Percentiles rank a stretch among this genome's conserved stretches.
These are phyloP conservation scores for Erpornis zantholeuca DNA, from an alignment of 2,113 vertebrate species.

Conservation along the genomic window DNA sequence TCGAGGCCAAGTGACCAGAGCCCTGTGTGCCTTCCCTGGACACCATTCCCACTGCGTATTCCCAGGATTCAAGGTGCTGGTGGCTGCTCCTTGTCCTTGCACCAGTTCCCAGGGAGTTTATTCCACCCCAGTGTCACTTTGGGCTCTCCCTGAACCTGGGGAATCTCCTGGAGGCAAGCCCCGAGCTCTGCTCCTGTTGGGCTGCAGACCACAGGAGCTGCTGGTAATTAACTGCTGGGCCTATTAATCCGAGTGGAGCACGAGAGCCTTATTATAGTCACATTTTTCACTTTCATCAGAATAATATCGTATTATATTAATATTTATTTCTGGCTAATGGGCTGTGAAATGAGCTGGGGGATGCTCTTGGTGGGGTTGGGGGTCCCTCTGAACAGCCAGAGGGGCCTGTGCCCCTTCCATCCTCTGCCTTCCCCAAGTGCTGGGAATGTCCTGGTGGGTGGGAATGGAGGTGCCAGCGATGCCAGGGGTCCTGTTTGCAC, in stretches of 20 bases:
- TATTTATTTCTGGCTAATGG: constrained; percentile 63
- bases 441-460: rapidly evolving
- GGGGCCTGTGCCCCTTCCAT: background rate
- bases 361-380: background rate
- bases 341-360: constrained; percentile 20
- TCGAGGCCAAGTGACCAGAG: background rate
- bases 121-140: rapidly evolving
- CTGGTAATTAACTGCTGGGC: constrained; percentile 51
- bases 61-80: background rate
- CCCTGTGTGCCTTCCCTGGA: rapidly evolving
- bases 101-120: background rate
- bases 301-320: constrained; percentile 56
- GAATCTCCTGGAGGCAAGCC: background rate
- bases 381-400: background rate
- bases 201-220: constrained; percentile 19
- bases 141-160: background rate
- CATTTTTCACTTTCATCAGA: constrained; percentile 63
- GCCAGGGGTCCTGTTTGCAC: background rate
- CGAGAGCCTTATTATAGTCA: constrained; percentile 42
- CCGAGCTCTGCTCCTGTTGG: background rate
- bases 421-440: rapidly evolving
- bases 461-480: rapidly evolving
- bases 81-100: background rate
- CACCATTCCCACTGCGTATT: rapidly evolving
- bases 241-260: constrained; percentile 19